Percentiles rank a stretch among this genome's conserved stretches.
Evolutionary conservation across 2,888 invertebrate species (phyloP).

Genomic region (Ochropleura plecta): DNA sequence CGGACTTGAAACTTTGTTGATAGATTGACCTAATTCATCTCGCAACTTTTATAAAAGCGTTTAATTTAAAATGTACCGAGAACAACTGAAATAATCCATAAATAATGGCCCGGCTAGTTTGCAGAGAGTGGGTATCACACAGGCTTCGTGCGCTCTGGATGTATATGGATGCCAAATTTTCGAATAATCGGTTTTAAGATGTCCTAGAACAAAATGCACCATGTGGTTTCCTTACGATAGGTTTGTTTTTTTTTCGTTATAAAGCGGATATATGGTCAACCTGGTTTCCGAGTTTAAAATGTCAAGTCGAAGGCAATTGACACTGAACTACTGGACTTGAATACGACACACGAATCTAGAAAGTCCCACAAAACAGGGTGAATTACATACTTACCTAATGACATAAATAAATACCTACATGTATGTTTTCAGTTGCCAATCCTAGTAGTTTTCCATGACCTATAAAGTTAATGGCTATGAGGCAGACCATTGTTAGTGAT

Average conservation of each 20-base stretch:
- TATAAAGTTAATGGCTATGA: slow-evolving; percentile 17
- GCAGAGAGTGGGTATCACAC: background rate
- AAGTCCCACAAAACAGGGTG: slow-evolving; percentile 7
- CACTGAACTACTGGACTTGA: background rate
- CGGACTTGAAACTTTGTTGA: too few species aligned
- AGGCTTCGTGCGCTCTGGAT: background rate
- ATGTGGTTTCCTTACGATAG: background rate
- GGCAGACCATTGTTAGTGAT: slow-evolving; percentile 18
- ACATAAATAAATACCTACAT: background rate
- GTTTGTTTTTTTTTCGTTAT: background rate
- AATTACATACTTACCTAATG: slow-evolving; percentile 1
- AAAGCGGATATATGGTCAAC: background rate
- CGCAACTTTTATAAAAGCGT: too few species aligned
- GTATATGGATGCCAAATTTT: background rate
- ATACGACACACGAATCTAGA: background rate
- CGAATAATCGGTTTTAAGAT: background rate
- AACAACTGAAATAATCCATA: background rate
- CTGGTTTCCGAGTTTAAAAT: background rate
- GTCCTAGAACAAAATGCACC: background rate
- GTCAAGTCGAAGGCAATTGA: background rate
- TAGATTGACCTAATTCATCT: too few species aligned
- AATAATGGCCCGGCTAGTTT: background rate
- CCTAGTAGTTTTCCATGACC: slow-evolving; percentile 47
- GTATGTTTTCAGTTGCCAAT: slow-evolving; percentile 20
- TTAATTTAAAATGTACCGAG: background rate